Evolutionary conservation across 2,113 vertebrate species (phyloP), one percentile per base, ranked within the genome.

Genomic region (Ictalurus furcatus): DNA sequence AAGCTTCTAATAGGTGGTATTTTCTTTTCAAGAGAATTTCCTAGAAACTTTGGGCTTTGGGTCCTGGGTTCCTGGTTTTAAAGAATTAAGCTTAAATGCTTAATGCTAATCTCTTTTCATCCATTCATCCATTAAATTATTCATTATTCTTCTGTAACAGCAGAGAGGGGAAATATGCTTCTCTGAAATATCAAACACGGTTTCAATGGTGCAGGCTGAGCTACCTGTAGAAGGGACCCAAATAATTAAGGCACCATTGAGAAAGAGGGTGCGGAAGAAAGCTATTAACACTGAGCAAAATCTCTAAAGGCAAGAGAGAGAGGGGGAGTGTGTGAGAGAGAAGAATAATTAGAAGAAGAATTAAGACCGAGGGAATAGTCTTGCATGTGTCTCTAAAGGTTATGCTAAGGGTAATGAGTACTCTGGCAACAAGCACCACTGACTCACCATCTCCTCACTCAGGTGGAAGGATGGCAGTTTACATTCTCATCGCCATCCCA

Each of bases 311-410:
- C 17, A 37, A 69, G 79, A 37, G 59, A 78, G 44, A 65, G n/a
- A 86, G 25, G 6, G 44, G 76, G 37, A 73, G 16, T 37, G 21
- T 86, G 34, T 69, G 21, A 69, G 74, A 71, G 71, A 59, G 25
- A 83, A 37, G 61, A 86, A 81, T 54, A 89, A 63, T 79, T 65
- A 85, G 71, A 90, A 87, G 83, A 48, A 80, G 59, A 81, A 95
- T 95, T 93, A 95, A 94, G 94, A 95, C 94, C 93, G 94, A 95
- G 93, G 94, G 94, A 94, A 92, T 93, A 90, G 92, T 92, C 91
- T 25, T 88, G 90, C 91, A 92, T 93, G 93, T 95, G 94, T 94
- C 92, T 95, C 95, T 94, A 95, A 95, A 95, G 95, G 95, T 96
- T 94, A 94, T 87, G 91, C 91, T 93, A 92, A 94, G 94, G 94